Base-by-base conservation (phyloP, 2,888 invertebrate species). In the Scrobipalpa atriplicella region DNA sequence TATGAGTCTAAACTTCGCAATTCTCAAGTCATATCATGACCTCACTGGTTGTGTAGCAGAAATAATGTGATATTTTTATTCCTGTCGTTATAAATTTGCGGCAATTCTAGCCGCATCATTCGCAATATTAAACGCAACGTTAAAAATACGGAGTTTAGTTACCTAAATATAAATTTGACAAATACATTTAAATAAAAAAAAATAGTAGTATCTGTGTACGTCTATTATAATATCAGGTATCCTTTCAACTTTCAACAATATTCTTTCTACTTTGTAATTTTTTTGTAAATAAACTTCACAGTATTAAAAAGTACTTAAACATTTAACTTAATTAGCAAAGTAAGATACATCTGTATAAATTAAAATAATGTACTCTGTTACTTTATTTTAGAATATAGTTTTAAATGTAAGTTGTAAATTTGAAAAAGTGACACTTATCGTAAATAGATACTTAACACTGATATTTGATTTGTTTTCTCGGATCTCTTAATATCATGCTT, bases 401-500 rank as follows among this genome's bases (percentile, higher is more conserved):
- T n/a, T n/a, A n/a, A 7, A 16, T 47, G 3, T 47, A 16, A 47
- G 16, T 18, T 54, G 21, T 54, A 58, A 10, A 58, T 58, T 52
- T n/a, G 18, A 8, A 21, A 47, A 5, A 47, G 47, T 47, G 13
- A 43, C 13, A 13, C 16, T 39, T 8, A 47, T 16, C 16, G 11
- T 47, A n/a, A 16, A 47, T 47, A n/a, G 5, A 58, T 36, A 58
- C n/a, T 13, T n/a, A 36, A 58, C 16, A 8, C 18, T 38, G 38
- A 58, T 38, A 58, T 38, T 36, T 38, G 7, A 38, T 58, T 38
- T 38, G 19, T 41, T 61, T 61, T 41, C 41, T 19, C 19, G 3
- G 61, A 61, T 61, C 61, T 61, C 61, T 10, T 41, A 29, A 61
- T 13, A 61, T 19, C 13, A 41, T 19, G 61, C 61, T 61, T 61